Evolutionary conservation across 2,797 vertebrate genomes (phyloP).

Genomic region (Peromyscus eremicus): DNA sequence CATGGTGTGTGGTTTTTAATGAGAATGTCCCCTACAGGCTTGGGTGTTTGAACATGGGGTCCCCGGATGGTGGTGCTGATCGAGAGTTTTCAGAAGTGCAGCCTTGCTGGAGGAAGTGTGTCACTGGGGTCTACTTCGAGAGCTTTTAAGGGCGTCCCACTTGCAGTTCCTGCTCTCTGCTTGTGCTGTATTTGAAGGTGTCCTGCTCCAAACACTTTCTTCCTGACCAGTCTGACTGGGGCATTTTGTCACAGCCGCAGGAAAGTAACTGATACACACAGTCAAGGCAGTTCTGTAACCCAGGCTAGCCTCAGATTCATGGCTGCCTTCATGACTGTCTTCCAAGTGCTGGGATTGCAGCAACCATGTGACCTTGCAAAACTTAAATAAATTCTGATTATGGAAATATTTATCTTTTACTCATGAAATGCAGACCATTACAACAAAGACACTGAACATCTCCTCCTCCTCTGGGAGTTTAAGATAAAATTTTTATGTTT

Average conservation of each 20-base stretch:
- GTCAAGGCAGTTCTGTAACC: not conserved
- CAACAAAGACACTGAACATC: slow-evolving; percentile 1
- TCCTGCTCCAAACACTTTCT: not conserved
- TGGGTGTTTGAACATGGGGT: not conserved
- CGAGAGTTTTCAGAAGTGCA: not conserved
- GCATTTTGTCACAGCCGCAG: too few species aligned
- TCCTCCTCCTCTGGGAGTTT: not conserved
- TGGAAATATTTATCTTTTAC: slow-evolving; percentile 25
- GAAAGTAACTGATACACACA: not conserved
- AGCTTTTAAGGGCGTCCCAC: not conserved
- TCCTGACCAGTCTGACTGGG: not conserved
- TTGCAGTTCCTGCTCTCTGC: not conserved
- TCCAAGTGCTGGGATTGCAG: not conserved
- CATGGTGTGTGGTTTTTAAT: not conserved
- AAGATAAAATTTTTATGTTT: not conserved
- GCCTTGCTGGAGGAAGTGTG: not conserved
- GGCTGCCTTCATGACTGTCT: not conserved
- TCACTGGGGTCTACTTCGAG: not conserved
- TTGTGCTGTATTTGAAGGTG: not conserved
- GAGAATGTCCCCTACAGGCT: not conserved
- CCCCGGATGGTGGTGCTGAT: not conserved
- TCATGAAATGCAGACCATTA: not conserved
- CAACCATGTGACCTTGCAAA: not conserved
- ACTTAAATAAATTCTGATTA: not conserved
- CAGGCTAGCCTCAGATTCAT: not conserved